These are phyloP conservation scores for Aspidiotus rigidus DNA, from an alignment of 2,888 invertebrate species.

Conservation along the genomic window DNA sequence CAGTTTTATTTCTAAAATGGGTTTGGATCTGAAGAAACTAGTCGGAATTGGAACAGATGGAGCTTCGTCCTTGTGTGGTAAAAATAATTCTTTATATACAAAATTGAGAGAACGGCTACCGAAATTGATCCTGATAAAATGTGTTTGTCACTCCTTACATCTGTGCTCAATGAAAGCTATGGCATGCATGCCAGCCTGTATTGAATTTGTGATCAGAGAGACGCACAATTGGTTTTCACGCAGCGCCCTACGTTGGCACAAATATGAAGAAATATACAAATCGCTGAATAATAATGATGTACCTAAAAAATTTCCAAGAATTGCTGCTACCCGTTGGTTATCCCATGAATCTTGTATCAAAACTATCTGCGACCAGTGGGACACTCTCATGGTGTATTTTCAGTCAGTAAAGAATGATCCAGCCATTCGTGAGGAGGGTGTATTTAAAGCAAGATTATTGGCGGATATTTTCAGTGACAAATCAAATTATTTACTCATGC, in stretches of 20 bases:
- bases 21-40: constrained; percentile 35
- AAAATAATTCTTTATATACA: constrained; percentile 26
- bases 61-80: constrained; percentile 37
- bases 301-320: not conserved
- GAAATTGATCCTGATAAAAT: not conserved
- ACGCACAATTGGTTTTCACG: not conserved
- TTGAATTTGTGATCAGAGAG: not conserved
- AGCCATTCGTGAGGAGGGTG: not conserved
- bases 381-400: not conserved
- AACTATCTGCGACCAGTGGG: not conserved
- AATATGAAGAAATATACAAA: not conserved
- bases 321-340: not conserved
- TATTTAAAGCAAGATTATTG: not conserved
- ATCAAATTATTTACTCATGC: not conserved
- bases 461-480: not conserved
- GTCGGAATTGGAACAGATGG: constrained; percentile 39
- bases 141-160: not conserved
- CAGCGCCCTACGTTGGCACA: not conserved
- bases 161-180: not conserved
- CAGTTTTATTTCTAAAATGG: constrained; percentile 14
- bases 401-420: not conserved
- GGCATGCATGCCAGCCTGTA: not conserved
- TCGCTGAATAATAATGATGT: not conserved
- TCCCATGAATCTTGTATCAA: not conserved
- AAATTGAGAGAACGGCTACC: not conserved